Base-by-base conservation (phyloP, 2,113 vertebrate genomes). In the Scomber colias region DNA sequence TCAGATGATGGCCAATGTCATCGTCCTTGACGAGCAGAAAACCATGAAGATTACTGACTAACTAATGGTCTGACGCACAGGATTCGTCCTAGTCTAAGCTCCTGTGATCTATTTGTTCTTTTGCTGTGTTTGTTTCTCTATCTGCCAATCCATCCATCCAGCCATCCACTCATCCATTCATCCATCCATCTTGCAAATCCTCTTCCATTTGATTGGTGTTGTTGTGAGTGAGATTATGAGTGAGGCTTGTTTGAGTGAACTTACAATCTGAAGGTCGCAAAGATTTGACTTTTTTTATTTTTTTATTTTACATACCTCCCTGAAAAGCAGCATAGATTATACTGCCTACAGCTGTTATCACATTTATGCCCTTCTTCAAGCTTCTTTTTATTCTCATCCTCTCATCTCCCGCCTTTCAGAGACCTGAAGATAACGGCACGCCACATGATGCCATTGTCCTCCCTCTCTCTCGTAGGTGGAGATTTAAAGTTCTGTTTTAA, bases 401-500 rank as follows among this genome's bases (percentile, higher is more conserved):
- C 81, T 63, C 79, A 65, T 87, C 81, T 89, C 71, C 77, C 17
- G 64, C 68, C 84, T 90, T 87, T 89, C 84, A 88, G 72, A 86
- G 90, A 93, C 91, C 90, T 82, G 84, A 87, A 92, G 92, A 93
- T 93, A 93, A 91, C 90, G 83, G 84, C 85, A 75, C 82, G 67
- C 87, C 82, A 76, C 89, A 87, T 92, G 91, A 91, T 69, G 90
- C 90, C 89, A 91, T 92, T 91, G 90, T 92, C 91, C 87, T 85
- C 86, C 24, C 79, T 74, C 81, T 82, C 70, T 85, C 73, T 91
- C 88, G 86, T 94, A 93, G 92, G 92, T 93, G 87, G 90, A 93
- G 91, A 95, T 93, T 95, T 94, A 94, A 94, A 94, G 93, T 94
- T 93, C 89, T 91, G 90, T 89, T 93, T 93, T 90, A 93, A 94